Base-by-base conservation (phyloP, 2,888 invertebrate genomes). In the Synergus itoensis region DNA sequence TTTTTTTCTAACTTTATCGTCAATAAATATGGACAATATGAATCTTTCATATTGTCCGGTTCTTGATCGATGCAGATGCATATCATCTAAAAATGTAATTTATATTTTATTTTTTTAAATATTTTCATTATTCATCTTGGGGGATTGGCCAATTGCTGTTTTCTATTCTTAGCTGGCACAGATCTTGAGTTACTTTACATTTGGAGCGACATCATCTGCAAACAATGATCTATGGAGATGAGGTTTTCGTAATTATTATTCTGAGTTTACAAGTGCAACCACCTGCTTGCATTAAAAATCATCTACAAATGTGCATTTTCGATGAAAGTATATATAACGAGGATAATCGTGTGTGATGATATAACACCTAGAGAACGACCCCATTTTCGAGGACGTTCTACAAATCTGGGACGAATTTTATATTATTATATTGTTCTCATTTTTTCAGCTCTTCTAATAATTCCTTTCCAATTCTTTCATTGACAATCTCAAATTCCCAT, bases 231-330 rank as follows among this genome's bases (percentile, higher is more conserved):
- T 79, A 84, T 84, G 81, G 79, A 79, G 80, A 85, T 84, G 85
- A 84, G 85, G 73, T 85, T 84, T 84, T 85, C 80, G 77, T 82
- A 83, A 84, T 86, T 83, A 86, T 87, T 82, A 60, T 62, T 79
- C 81, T 79, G 60, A 69, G 65, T 62, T 64, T 65, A 48, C 57
- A 57, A 69, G 21, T 76, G 4, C 77, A 53, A 64, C 77, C 73
- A 79, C 76, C 77, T 81, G 77, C 67, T 65, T 75, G 60, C 67
- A 77, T 76, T 28, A 43, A 75, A 57, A 18, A 57, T 57, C 18
- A 57, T 57, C 18, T 18, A 60, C 18, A n/a, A 40, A 60, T 57
- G 57, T 18, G 36, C 60, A 76, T 79, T 53, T 28, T 79, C 65
- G 60, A 57, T 73, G 65, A 48, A 73, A 80, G 67, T 81, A 64